Percentiles rank a stretch among this genome's conserved stretches.
Conservation (phyloP, 2,797 vertebrate species). For the Acrossocheilus wenchowensis region DNA sequence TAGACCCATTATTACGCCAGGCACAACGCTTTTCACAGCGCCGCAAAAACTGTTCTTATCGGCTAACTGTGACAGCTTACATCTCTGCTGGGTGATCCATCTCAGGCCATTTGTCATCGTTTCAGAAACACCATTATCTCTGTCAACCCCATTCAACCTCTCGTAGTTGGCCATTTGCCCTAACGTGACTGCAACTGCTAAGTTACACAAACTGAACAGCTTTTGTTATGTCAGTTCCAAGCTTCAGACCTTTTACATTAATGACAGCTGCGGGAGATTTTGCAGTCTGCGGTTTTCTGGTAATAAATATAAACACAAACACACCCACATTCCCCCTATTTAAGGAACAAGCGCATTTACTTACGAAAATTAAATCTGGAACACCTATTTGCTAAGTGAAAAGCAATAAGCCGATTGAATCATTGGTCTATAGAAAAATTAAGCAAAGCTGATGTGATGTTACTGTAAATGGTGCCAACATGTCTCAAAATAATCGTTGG, state of each 20-base stretch:
- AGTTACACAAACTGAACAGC: slow-evolving; percentile 11
- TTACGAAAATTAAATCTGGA: background rate
- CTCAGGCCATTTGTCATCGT: slow-evolving; percentile 38
- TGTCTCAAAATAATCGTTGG: background rate
- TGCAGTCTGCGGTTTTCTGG: background rate
- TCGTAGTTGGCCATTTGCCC: slow-evolving; percentile 19
- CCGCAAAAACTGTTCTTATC: slow-evolving; percentile 22
- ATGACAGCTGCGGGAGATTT: slow-evolving; percentile 5
- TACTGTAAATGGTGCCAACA: background rate
- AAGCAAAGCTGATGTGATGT: background rate
- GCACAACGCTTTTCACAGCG: background rate
- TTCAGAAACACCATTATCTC: slow-evolving; percentile 48
- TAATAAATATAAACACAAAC: slow-evolving; percentile 21
- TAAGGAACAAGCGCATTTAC: background rate
- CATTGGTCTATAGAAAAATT: background rate
- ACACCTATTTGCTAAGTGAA: slow-evolving; percentile 6
- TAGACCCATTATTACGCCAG: slow-evolving; percentile 1
- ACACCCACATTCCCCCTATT: background rate
- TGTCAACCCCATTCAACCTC: slow-evolving; percentile 29
- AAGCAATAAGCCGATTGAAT: slow-evolving; percentile 1
- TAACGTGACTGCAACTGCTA: slow-evolving; percentile 11
- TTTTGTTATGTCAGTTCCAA: slow-evolving; percentile 1
- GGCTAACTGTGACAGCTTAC: slow-evolving; percentile 5
- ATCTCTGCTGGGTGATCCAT: slow-evolving; percentile 27
- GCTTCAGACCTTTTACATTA: slow-evolving; percentile 43